Percentiles rank a stretch among this genome's conserved stretches.
phyloP scores from a whole-genome alignment of 2,888 invertebrate genomes.

The Pseudococcus viburni region DNA sequence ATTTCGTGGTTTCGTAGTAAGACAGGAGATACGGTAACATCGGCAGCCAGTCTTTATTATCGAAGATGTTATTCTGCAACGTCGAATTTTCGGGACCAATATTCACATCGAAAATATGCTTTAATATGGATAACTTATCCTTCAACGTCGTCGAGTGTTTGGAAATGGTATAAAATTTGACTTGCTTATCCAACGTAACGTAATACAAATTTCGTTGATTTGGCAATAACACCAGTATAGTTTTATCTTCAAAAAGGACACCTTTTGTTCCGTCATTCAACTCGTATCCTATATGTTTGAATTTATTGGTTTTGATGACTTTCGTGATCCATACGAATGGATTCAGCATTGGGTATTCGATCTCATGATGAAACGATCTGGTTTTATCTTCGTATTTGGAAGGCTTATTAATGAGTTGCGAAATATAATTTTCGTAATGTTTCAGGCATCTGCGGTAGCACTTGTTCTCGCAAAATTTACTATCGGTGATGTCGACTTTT shows the following conservation, averaged over 20 bases:
- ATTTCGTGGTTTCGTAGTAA: slow-evolving; percentile 62
- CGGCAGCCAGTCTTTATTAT: slow-evolving; percentile 61
- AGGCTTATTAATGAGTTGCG: slow-evolving; percentile 43
- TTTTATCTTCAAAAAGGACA: slow-evolving; percentile 58
- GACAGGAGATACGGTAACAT: slow-evolving; percentile 61
- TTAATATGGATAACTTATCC: slow-evolving; percentile 44
- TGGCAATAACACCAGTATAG: slow-evolving; percentile 47
- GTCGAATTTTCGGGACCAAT: not conserved
- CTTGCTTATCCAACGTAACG: slow-evolving; percentile 50
- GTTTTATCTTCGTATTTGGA: not conserved
- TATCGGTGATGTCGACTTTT: not conserved
- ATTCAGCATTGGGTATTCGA: slow-evolving; percentile 59
- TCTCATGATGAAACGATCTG: slow-evolving; percentile 20
- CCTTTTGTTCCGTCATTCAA: slow-evolving; percentile 64
- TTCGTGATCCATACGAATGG: slow-evolving; percentile 60
- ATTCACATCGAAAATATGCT: slow-evolving; percentile 33
- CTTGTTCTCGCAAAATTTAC: slow-evolving; percentile 61
- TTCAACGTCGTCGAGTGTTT: slow-evolving; percentile 56
- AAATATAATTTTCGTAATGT: slow-evolving; percentile 59
- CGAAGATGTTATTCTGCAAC: not conserved
- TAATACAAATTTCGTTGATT: slow-evolving; percentile 61
- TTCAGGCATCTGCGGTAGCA: slow-evolving; percentile 48
- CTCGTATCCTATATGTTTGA: slow-evolving; percentile 55
- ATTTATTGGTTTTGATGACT: slow-evolving; percentile 6
- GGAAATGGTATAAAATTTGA: slow-evolving; percentile 58